Conservation (phyloP, 1,140 invertebrate genomes). For the Scaptomyza graminum region DNA sequence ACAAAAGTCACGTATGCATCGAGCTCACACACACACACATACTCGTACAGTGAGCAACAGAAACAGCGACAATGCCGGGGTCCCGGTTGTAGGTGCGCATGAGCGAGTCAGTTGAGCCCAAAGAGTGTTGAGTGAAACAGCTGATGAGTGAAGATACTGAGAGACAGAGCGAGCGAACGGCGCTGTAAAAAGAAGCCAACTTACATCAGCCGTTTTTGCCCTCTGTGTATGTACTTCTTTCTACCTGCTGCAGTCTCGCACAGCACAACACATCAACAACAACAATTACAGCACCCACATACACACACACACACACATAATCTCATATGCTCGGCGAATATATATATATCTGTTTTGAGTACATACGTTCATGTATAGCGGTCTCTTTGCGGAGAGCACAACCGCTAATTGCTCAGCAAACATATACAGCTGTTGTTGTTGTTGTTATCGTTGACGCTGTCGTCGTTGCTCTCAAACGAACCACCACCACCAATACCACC, state of each 20-base stretch:
- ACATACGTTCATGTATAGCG: constrained; percentile 31
- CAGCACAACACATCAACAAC: constrained; percentile 27
- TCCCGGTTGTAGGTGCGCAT: constrained; percentile 73
- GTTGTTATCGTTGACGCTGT: background rate
- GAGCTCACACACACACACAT: constrained; percentile 26
- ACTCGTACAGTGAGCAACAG: constrained; percentile 37
- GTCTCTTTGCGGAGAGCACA: constrained; percentile 56
- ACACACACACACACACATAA: constrained; percentile 10
- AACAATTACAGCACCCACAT: constrained; percentile 43
- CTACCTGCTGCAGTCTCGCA: constrained; percentile 43
- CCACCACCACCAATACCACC: constrained; percentile 1
- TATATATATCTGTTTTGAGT: constrained; percentile 18
- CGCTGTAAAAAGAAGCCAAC: constrained; percentile 58
- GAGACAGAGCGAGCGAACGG: constrained; percentile 12
- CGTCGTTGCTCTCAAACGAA: constrained; percentile 25
- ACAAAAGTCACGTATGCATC: constrained; percentile 76
- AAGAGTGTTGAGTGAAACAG: constrained; percentile 49
- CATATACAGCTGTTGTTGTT: constrained; percentile 27
- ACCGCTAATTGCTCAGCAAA: constrained; percentile 59
- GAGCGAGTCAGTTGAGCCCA: constrained; percentile 45
- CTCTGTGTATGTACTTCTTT: constrained; percentile 35
- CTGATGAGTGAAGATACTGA: constrained; percentile 26
- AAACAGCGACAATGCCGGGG: constrained; percentile 44
- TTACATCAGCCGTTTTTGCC: constrained; percentile 70
- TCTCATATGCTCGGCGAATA: background rate